Evolutionary conservation across 2,113 vertebrate genomes (phyloP), one percentile per base, ranked within the genome.

Genomic region (Aspiorhynchus laticeps): DNA sequence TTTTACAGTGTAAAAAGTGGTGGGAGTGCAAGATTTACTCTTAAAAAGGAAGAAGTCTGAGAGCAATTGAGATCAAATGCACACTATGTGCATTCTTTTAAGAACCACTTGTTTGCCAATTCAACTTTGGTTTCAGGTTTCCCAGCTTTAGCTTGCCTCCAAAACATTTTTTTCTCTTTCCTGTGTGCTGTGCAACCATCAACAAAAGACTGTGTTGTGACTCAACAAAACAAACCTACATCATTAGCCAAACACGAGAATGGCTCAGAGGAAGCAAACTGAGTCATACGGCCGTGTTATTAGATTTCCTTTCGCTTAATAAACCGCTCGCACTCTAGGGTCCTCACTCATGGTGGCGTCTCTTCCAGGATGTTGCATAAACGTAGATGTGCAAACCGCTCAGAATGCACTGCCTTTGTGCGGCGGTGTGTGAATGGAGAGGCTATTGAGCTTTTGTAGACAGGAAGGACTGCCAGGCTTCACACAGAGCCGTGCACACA

Each of bases 51-150:
- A 5, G 89, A 87, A 77, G 91, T 89, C 85, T 43, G 86, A 92
- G 88, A 86, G 90, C 56, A 92, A 90, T 88, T 92, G 67, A 87
- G 79, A 92, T 92, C 91, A 93, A 89, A 93, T 89, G 91, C 80
- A 21, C 9, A 73, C 11, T 41, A 5, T 11, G 69, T 41, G 2
- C 36, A 73, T 74, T 74, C 36, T 41, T 24, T 38, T 21, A 41
- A 73, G 84, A 31, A 15, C 28, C n/a, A 38, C 74, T 85, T 76
- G 31, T 73, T 38, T 73, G 19, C 41, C 41, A 46, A 75, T 46
- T 46, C 7, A 46, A 46, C 38, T 75, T 24, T 38, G 69, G 73
- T 46, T 46, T 46, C 74, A 48, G 24, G 38, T 76, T 76, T 46
- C 41, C 41, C 24, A 75, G 41, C n/a, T 6, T 67, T 31, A 33